Evolutionary conservation across 92 coral and sea anemone species (phyloP).

Genomic region (Epizoanthus scotinus): DNA sequence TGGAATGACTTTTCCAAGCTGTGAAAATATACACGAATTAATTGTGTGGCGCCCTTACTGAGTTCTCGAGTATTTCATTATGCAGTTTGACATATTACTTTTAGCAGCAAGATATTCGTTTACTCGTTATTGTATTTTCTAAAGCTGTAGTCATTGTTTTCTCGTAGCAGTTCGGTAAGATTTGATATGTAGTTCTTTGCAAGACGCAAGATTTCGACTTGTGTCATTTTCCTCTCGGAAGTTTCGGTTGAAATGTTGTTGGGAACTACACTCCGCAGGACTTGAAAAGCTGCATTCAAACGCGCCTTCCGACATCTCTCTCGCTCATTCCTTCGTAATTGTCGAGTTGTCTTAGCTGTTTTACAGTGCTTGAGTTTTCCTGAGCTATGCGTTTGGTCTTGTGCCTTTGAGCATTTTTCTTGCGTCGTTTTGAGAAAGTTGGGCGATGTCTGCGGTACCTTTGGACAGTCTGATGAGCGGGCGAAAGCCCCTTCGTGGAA

Average conservation of each 20-base stretch:
- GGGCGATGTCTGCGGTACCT: neutral
- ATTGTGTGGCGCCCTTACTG: neutral
- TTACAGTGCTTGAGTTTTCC: conserved; percentile 50
- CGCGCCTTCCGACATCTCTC: conserved; percentile 96
- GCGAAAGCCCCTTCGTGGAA: conserved; percentile 52
- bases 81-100: neutral
- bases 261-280: conserved; percentile 89
- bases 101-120: conserved; percentile 8
- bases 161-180: conserved; percentile 77
- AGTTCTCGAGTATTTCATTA: too few species aligned
- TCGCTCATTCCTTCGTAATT: conserved; percentile 89
- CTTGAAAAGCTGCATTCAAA: conserved; percentile 95
- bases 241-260: conserved; percentile 60
- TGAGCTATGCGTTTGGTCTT: conserved; percentile 38
- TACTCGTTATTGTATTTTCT: conserved; percentile 53
- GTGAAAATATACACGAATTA: conserved; percentile 1
- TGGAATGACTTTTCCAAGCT: conserved; percentile 3
- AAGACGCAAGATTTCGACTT: conserved; percentile 94
- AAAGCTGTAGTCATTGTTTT: conserved; percentile 60
- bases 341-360: conserved; percentile 75
- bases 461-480: conserved; percentile 23
- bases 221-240: conserved; percentile 90
- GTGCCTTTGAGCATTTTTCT: conserved; percentile 47
- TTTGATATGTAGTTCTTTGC: conserved; percentile 95
- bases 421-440: conserved; percentile 23